Base-by-base conservation (phyloP, 2,797 vertebrate genomes). In the Pygocentrus nattereri region DNA sequence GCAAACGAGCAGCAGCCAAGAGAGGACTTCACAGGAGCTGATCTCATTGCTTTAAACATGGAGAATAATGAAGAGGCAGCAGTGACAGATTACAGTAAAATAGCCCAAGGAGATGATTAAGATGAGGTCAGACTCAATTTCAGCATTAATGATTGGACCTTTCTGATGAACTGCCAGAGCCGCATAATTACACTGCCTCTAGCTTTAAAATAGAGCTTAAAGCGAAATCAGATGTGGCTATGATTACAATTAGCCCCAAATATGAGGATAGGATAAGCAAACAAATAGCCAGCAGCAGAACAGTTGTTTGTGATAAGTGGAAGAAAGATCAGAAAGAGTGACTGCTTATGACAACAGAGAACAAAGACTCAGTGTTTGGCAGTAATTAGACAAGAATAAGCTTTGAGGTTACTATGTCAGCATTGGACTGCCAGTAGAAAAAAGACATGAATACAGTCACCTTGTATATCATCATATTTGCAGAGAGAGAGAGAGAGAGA, bases 121-220 rank as follows among this genome's bases (percentile, higher is more conserved):
- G 72, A 75, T 71, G 74, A 79, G 72, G 82, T 79, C 76, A 83
- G 77, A 64, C 54, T 31, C 82, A 76, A 76, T 79, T 83, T 79
- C 72, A 64, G 56, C 65, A 59, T 79, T 79, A 79, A 83, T 79
- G 71, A 83, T 79, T 34, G 19, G 65, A 38, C 41, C 54, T 54
- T 70, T 70, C 56, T 79, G 59, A 70, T 11, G 25, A 74, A 72
- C 71, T 75, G 70, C 77, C 71, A 70, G 76, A n/a, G 65, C 56
- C 13, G 52, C 74, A 58, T 79, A 74, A 74, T 67, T 79, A 72
- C 79, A 76, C 25, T 21, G 67, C 68, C 74, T 79, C 65, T 31
- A 76, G 71, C 67, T 82, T 67, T 65, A 78, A 85, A 58, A 50
- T 16, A 76, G 25, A 75, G 62, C 71, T 34, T 69, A 69, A 21